A percentile compares a stretch with the other conserved stretches of the same genome.
Conservation (phyloP, 2,113 vertebrate genomes). For the Melanotaenia duboulayi region DNA sequence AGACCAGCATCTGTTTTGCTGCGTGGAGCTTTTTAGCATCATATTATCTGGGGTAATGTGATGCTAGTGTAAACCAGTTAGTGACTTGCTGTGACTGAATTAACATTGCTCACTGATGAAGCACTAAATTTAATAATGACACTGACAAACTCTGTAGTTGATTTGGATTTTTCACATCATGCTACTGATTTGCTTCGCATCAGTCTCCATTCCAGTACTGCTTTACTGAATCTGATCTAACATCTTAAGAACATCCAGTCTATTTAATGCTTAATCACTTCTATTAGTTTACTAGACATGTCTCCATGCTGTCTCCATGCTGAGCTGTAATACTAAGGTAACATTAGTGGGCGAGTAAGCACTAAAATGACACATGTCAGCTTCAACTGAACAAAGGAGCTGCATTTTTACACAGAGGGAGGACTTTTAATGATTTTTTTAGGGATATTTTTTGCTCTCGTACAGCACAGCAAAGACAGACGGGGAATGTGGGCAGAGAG, state of each 20-base stretch:
- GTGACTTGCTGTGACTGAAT: neutral
- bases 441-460: neutral
- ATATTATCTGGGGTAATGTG: neutral
- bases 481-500: neutral
- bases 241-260: conserved; percentile 10
- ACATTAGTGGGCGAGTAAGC: neutral
- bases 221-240: conserved; percentile 2
- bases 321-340: conserved; percentile 3
- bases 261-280: conserved; percentile 12
- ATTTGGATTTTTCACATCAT: conserved; percentile 7
- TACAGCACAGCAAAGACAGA: neutral
- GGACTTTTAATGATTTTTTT: neutral
- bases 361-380: conserved; percentile 9
- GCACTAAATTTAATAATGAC: conserved; percentile 1
- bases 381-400: neutral
- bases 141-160: conserved; percentile 7
- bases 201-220: neutral
- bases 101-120: conserved; percentile 12
- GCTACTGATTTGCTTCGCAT: conserved; percentile 5
- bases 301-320: neutral
- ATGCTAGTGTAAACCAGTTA: neutral
- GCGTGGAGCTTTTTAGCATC: neutral
- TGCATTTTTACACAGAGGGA: neutral
- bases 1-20: neutral
- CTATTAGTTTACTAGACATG: conserved; percentile 12